These are phyloP conservation scores for Microctenopoma lineatum DNA, from an alignment of 2,797 vertebrate genomes.

Conservation along the genomic window DNA sequence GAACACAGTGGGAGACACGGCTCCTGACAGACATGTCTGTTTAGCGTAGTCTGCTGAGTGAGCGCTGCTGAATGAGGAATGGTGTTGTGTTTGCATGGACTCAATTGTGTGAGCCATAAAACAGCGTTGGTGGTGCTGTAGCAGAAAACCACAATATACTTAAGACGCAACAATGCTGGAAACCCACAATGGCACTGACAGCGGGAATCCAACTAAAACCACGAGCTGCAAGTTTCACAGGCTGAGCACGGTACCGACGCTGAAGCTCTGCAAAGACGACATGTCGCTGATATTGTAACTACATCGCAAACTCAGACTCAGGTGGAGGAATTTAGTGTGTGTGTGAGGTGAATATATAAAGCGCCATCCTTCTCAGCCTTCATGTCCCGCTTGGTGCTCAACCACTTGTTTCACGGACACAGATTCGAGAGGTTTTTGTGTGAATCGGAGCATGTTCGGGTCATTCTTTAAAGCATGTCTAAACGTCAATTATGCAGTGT, in stretches of 20 bases:
- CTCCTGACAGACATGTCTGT: slow-evolving; percentile 45
- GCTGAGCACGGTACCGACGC: background rate
- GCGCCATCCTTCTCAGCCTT: too few species aligned
- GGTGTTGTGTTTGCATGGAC: slow-evolving; percentile 15
- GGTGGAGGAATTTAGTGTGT: too few species aligned
- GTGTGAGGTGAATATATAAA: too few species aligned
- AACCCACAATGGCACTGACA: background rate
- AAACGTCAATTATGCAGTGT: background rate
- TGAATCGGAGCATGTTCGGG: background rate
- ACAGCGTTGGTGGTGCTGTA: slow-evolving; percentile 12
- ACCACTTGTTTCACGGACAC: too few species aligned
- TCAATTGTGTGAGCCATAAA: slow-evolving; percentile 25
- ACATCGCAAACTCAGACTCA: background rate
- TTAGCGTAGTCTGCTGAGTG: slow-evolving; percentile 40
- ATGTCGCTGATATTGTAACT: background rate
- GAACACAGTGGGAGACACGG: slow-evolving; percentile 16
- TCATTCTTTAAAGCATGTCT: background rate
- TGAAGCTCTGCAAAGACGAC: background rate
- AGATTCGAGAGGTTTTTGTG: background rate
- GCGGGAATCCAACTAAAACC: slow-evolving; percentile 4
- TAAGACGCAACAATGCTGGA: background rate
- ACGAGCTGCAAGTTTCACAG: slow-evolving; percentile 3
- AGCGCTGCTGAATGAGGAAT: slow-evolving; percentile 27
- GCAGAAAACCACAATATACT: background rate
- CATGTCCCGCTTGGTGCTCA: too few species aligned